These are phyloP conservation scores for Patella caerulea DNA, from an alignment of 2,888 invertebrate genomes.

Conservation along the genomic window DNA sequence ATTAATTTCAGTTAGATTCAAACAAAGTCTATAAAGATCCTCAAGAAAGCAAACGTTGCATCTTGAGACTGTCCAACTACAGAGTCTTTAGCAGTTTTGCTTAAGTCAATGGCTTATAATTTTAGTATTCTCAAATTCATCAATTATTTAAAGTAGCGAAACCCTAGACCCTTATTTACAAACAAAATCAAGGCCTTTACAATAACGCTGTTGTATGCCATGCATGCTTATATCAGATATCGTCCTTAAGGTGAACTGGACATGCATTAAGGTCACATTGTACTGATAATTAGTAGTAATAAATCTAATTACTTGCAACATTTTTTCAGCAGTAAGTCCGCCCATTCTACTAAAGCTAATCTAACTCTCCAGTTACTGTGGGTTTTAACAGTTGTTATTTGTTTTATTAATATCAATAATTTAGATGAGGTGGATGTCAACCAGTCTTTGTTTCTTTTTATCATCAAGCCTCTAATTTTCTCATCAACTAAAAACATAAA, in stretches of 20 bases:
- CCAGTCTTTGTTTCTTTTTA: conserved; percentile 54
- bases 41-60: too few relatives aligned
- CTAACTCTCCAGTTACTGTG: conserved; percentile 63
- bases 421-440: conserved; percentile 52
- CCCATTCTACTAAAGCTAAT: conserved; percentile 56
- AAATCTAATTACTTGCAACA: conserved; percentile 48
- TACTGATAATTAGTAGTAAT: neutral
- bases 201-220: too few relatives aligned
- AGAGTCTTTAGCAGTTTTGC: too few relatives aligned
- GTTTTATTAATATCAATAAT: conserved; percentile 52
- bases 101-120: too few relatives aligned
- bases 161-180: too few relatives aligned
- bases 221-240: too few relatives aligned
- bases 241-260: neutral
- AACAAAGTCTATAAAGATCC: too few relatives aligned
- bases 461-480: conserved; percentile 46
- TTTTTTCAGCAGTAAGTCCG: conserved; percentile 49
- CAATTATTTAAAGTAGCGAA: too few relatives aligned
- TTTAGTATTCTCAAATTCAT: too few relatives aligned
- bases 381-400: conserved; percentile 48
- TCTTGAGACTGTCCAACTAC: too few relatives aligned
- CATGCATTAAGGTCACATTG: neutral
- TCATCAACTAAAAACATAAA: conserved; percentile 39
- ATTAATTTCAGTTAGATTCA: too few relatives aligned
- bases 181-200: too few relatives aligned